Base-by-base conservation (phyloP, 2,113 vertebrate genomes). In the Tetrao urogallus region DNA sequence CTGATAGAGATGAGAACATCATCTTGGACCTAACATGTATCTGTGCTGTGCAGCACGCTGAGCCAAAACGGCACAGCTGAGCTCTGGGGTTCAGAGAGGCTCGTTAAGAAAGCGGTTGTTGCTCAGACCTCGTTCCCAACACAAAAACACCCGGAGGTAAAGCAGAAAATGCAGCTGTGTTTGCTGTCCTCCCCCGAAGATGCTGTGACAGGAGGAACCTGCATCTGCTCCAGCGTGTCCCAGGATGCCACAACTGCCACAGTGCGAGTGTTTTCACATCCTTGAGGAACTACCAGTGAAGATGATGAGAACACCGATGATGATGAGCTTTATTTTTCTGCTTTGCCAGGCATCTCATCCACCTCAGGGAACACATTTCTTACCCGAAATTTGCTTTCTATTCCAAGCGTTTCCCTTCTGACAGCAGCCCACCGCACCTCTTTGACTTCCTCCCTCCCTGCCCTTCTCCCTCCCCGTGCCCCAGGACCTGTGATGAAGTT, bases 261-360 rank as follows among this genome's bases (percentile, higher is more conserved):
- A 18, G 6, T 5, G 3, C 21, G 12, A 2, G 11, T 2, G 0
- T 6, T 16, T 36, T 5, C 36, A 8, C 1, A 0, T 24, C 48
- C 58, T 65, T 8, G 38, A 21, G 28, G 52, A 3, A 2, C 50
- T 9, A 0, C 7, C 10, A 7, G 65, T 10, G 50, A 30, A 45
- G 43, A 3, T 1, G 16, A 36, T 5, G 58, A 47, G 50, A 34
- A 19, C 43, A 6, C 4, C 10, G 38, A 38, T 38, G 38, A 38
- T 38, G 38, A 38, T 38, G 38, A 2, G 66, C 32, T 16, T 64
- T 47, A 15, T 6, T 38, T 19, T 57, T 71, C 78, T 47, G 58
- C 50, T 32, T 54, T 40, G 1, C 1, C n/a, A 66, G n/a, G 48
- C n/a, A 15, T 2, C 50, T 7, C 36, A 50, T 6, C 50, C 27